Evolutionary conservation across 2,888 invertebrate species (phyloP), one percentile per base, ranked within the genome.

Genomic region (Pollenia amentaria): DNA sequence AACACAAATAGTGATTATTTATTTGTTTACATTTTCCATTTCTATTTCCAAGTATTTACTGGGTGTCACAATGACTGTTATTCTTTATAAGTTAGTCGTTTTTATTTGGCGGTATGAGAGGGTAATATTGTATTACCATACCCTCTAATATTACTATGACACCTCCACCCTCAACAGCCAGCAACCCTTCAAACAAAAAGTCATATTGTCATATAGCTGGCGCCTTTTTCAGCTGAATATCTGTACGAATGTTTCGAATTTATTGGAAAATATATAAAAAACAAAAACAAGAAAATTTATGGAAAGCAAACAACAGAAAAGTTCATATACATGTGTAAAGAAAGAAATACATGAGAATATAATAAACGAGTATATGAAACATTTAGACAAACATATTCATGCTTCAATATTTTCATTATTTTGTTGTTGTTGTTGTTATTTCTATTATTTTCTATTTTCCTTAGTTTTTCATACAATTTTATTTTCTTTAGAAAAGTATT

Each of bases 191-290:
- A n/a, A 69, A 62, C 21, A 83, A 44, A 67, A 78, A 75, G 77
- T 73, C 46, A 81, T 72, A 55, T 65, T 55, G 75, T 86, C 79
- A 80, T 83, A 72, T 70, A 21, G 64, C 40, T 77, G 84, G 87
- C 77, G 87, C 80, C 87, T 64, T 69, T 62, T 73, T n/a, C 29
- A 44, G 40, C 21, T 51, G 12, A 38, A 69, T 73, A 60, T 44
- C 29, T 46, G 53, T 62, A 7, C 10, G 6, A 62, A 48, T 48
- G 18, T 67, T 29, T 73, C 69, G 73, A 72, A 38, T 60, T 80
- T 80, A 77, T 84, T 80, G 83, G 67, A 83, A 87, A 83, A 87
- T 70, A 42, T 80, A 44, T 46, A 40, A 18, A 65, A 79, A 80
- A 51, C 12, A 79, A 80, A 51, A n/a, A 65, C 51, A 48, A 67